These are phyloP conservation scores for human (Homo sapiens) DNA, from an alignment of 2,113 vertebrate genomes.

Conservation along the genomic window DNA sequence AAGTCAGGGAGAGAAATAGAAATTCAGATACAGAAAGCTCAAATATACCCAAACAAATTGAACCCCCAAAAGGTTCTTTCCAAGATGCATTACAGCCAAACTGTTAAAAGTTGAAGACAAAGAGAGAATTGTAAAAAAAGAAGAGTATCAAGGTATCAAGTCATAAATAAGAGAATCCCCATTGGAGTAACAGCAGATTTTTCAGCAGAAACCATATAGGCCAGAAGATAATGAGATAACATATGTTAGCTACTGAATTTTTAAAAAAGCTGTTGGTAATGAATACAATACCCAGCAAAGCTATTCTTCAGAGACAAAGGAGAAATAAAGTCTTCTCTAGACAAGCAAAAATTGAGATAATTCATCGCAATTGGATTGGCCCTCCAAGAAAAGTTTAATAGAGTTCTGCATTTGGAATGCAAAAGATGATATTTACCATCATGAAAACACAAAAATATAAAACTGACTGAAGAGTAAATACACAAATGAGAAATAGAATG, in stretches of 20 bases:
- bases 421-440: neutral
- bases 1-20: neutral
- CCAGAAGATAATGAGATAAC: neutral
- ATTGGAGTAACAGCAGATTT: neutral
- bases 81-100: neutral
- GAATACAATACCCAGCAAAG: neutral
- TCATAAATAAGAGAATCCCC: neutral
- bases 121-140: neutral
- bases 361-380: neutral
- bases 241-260: neutral
- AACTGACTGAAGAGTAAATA: neutral
- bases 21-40: neutral
- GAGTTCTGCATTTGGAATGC: neutral
- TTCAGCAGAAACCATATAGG: neutral
- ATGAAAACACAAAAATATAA: neutral
- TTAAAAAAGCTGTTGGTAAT: neutral
- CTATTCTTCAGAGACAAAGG: neutral
- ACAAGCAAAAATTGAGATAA: neutral
- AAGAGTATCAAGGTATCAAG: neutral
- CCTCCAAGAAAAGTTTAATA: neutral
- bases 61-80: neutral
- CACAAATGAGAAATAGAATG: neutral
- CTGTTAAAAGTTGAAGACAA: neutral
- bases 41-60: neutral
- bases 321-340: neutral